Evolutionary conservation across 2,888 invertebrate species (phyloP).

Genomic region (Morpho deidamia): DNA sequence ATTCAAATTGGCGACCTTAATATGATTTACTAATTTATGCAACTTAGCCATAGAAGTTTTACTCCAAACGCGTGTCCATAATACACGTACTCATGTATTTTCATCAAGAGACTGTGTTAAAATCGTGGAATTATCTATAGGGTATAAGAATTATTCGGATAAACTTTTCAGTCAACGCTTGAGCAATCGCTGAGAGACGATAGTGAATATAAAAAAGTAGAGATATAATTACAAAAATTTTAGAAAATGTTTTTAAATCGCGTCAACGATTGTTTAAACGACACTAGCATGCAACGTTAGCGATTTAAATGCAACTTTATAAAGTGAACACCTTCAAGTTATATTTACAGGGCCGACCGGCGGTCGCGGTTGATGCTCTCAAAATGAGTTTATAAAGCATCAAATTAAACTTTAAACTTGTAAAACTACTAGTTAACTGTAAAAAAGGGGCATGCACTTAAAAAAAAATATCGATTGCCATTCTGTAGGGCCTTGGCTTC

Average conservation of each 20-base stretch:
- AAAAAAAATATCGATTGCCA: no score
- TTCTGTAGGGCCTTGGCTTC: no score
- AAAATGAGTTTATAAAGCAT: no score
- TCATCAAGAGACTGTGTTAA: conserved; percentile 16
- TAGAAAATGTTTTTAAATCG: conserved; percentile 18
- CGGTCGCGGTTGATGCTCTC: conserved; percentile 35
- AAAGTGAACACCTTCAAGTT: conserved; percentile 72
- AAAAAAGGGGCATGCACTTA: no score
- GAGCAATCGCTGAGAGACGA: conserved; percentile 57
- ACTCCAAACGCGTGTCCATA: no score
- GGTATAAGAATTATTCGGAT: conserved; percentile 26
- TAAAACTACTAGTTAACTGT: no score
- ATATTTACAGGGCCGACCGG: conserved; percentile 60
- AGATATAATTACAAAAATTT: conserved; percentile 13
- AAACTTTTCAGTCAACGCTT: conserved; percentile 60
- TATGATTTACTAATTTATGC: no score
- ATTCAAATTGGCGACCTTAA: no score
- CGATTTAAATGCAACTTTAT: conserved; percentile 73
- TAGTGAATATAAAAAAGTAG: conserved; percentile 20
- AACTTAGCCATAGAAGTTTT: no score
- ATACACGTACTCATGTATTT: no score
- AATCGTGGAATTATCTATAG: conserved; percentile 13
- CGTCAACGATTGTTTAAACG: conserved; percentile 34
- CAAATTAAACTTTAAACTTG: no score
- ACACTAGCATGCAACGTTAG: conserved; percentile 66